Percentiles rank a stretch among this genome's conserved stretches.
These are phyloP conservation scores for Stichodactyla mertensii DNA, from an alignment of 64 coral and sea anemone species.

Conservation along the genomic window DNA sequence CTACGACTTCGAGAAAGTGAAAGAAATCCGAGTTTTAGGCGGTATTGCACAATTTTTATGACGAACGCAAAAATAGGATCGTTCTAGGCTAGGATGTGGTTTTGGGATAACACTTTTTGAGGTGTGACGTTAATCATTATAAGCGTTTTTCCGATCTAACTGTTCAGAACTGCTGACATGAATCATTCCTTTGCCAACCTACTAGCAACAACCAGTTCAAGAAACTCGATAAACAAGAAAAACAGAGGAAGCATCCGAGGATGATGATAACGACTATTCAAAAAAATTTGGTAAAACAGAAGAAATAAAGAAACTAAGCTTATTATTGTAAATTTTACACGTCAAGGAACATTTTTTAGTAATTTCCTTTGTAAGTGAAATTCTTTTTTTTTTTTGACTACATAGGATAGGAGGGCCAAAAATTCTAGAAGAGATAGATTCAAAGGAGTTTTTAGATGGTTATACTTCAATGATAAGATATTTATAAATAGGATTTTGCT, in stretches of 20 bases:
- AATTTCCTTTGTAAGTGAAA: no score
- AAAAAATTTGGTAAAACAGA: no score
- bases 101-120: background rate
- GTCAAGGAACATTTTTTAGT: no score
- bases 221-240: no score
- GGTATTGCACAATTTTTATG: background rate
- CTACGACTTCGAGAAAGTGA: background rate
- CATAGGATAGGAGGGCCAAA: no score
- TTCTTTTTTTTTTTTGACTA: no score
- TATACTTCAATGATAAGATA: background rate
- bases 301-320: no score
- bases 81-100: background rate
- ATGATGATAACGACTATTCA: no score
- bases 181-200: background rate
- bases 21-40: background rate
- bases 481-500: background rate
- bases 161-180: background rate
- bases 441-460: no score
- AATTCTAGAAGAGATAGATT: no score
- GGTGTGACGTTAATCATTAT: background rate
- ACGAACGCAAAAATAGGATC: background rate
- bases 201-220: background rate
- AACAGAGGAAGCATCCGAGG: no score
- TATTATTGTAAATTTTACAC: no score
- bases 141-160: background rate